Evolutionary conservation across 2,797 vertebrate genomes (phyloP).

Genomic region (Oreochromis mossambicus): DNA sequence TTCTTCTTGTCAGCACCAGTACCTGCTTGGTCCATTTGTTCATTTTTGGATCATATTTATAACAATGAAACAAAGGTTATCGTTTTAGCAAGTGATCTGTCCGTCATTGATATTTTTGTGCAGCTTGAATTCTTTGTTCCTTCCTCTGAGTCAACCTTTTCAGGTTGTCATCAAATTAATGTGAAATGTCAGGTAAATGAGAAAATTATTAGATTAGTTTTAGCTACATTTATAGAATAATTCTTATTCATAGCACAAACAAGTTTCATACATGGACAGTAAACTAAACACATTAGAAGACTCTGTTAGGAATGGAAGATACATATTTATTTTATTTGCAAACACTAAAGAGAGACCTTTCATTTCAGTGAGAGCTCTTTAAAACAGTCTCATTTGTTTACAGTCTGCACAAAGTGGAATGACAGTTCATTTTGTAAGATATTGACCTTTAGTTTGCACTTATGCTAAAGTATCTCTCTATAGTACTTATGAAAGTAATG

Average conservation of each 20-base stretch:
- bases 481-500: conserved; percentile 52
- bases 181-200: neutral
- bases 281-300: neutral
- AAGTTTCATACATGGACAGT: neutral
- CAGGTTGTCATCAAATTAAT: neutral
- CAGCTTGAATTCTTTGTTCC: neutral
- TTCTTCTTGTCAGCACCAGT: conserved; percentile 55
- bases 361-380: neutral
- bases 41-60: conserved; percentile 67
- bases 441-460: neutral
- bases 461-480: conserved; percentile 52
- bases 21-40: conserved; percentile 68
- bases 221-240: neutral
- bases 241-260: neutral
- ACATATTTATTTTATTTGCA: neutral
- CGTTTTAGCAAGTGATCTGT: neutral
- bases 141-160: conserved; percentile 1
- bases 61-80: neutral
- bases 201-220: neutral
- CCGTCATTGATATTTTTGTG: neutral
- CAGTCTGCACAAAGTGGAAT: neutral
- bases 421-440: neutral
- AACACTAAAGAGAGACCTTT: neutral
- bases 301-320: neutral
- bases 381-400: neutral